Evolutionary conservation across 2,113 vertebrate species (phyloP).

Genomic region (Clinocottus analis): DNA sequence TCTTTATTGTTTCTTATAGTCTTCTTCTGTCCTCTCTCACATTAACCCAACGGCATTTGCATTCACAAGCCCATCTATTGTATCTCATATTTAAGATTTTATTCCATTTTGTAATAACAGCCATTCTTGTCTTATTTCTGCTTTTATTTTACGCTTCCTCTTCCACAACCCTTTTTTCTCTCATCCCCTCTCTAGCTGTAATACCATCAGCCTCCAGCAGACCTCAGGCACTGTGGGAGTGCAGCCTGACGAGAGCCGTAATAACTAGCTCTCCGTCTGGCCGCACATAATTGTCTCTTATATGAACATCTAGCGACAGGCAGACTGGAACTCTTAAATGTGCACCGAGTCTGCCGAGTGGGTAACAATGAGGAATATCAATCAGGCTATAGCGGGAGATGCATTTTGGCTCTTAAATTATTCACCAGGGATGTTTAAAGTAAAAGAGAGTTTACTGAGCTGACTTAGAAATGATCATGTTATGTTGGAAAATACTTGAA

Average conservation of each 20-base stretch:
- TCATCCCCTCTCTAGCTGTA: slow-evolving; percentile 14
- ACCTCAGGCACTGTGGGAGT: slow-evolving; percentile 22
- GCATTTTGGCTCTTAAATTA: not conserved
- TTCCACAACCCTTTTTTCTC: slow-evolving; percentile 8
- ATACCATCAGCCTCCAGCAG: slow-evolving; percentile 38
- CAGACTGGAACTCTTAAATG: slow-evolving; percentile 35
- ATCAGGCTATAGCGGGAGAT: slow-evolving; percentile 29
- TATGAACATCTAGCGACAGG: slow-evolving; percentile 45
- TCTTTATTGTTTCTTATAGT: slow-evolving; percentile 11
- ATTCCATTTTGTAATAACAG: not conserved
- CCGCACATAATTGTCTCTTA: slow-evolving; percentile 53
- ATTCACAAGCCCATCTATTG: not conserved
- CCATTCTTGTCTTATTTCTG: not conserved
- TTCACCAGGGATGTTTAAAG: slow-evolving; percentile 11
- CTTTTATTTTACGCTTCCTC: not conserved
- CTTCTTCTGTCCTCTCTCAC: not conserved
- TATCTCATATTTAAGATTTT: not conserved
- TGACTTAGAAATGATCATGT: not conserved
- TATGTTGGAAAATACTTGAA: slow-evolving; percentile 1
- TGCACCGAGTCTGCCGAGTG: slow-evolving; percentile 19
- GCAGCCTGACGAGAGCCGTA: slow-evolving; percentile 2
- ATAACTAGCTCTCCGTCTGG: slow-evolving; percentile 44
- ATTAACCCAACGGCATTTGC: not conserved
- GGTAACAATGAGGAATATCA: slow-evolving; percentile 32
- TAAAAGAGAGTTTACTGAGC: slow-evolving; percentile 13